phyloP scores from a whole-genome alignment of 2,797 vertebrate genomes.

The Sitta carolinensis region DNA sequence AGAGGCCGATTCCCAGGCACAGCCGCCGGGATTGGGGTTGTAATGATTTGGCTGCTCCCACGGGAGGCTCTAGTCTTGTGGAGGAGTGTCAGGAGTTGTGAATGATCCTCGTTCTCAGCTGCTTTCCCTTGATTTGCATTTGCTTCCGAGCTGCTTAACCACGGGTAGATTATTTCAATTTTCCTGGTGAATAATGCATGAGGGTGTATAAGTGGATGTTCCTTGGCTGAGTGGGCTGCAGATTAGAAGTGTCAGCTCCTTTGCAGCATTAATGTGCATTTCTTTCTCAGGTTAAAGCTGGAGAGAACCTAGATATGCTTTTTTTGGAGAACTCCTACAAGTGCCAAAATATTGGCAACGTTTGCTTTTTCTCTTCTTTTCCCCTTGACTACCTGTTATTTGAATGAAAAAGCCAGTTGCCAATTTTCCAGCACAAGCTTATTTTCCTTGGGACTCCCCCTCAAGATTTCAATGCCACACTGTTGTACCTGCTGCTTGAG shows the following conservation, averaged over 20 bases:
- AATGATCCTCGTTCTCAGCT: constrained; percentile 27
- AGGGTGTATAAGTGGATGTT: constrained; percentile 59
- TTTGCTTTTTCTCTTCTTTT: constrained; percentile 26
- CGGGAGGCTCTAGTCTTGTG: neutral
- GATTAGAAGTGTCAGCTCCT: constrained; percentile 66
- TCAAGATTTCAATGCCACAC: neutral
- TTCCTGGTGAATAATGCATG: constrained; percentile 64
- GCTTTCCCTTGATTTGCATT: constrained; percentile 46
- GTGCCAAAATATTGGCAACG: constrained; percentile 59
- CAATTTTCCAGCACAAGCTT: neutral
- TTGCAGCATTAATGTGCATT: constrained; percentile 47
- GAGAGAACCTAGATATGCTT: constrained; percentile 34
- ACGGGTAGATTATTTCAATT: constrained; percentile 40
- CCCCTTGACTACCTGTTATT: constrained; percentile 40
- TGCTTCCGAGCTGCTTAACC: constrained; percentile 36
- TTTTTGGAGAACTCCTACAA: constrained; percentile 54
- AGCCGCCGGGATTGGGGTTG: rapidly evolving
- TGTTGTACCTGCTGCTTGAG: constrained; percentile 20
- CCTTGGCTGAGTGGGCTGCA: constrained; percentile 62
- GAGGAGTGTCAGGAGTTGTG: constrained; percentile 7
- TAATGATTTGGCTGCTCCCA: neutral
- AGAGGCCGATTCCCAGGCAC: neutral
- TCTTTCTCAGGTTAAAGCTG: constrained; percentile 51
- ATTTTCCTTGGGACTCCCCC: constrained; percentile 10
- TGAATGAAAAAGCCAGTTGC: constrained; percentile 38